Evolutionary conservation across 1,140 invertebrate genomes (phyloP).

Genomic region (Holcopasites calliopsidis): DNA sequence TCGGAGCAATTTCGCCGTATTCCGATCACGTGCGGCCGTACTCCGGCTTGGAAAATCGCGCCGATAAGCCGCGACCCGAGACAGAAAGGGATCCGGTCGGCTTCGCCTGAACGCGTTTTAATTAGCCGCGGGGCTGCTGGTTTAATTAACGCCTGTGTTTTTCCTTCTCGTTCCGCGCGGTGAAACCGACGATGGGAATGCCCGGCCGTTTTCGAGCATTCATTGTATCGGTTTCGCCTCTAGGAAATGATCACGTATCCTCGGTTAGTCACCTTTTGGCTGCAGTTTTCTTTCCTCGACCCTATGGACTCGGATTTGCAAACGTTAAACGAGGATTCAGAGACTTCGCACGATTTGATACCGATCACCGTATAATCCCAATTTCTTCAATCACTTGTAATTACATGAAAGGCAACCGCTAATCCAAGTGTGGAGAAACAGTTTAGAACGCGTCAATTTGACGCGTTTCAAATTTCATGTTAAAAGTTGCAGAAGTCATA

Average conservation of each 20-base stretch:
- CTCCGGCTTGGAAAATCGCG: constrained; percentile 64
- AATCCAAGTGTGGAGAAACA: too few relatives aligned
- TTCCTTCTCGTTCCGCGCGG: neutral
- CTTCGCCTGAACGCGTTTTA: constrained; percentile 8
- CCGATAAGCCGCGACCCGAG: constrained; percentile 61
- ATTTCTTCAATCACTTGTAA: too few relatives aligned
- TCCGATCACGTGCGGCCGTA: constrained; percentile 61
- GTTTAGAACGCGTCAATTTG: too few relatives aligned
- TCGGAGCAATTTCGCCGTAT: constrained; percentile 69
- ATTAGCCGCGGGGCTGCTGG: constrained; percentile 9
- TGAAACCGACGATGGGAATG: constrained; percentile 19
- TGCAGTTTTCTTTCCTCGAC: too few relatives aligned
- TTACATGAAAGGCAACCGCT: too few relatives aligned
- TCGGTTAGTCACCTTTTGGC: neutral
- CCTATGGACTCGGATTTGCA: too few relatives aligned
- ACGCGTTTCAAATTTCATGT: too few relatives aligned
- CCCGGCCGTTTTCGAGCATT: neutral
- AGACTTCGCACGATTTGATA: too few relatives aligned
- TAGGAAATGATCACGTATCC: neutral
- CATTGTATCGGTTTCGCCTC: neutral
- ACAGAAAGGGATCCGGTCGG: constrained; percentile 44
- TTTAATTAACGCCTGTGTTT: constrained; percentile 26
- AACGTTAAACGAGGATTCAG: too few relatives aligned
- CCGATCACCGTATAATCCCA: too few relatives aligned
- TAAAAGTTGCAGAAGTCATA: too few relatives aligned